A percentile compares a stretch with the other conserved stretches of the same genome.
Conservation (phyloP, 2,113 vertebrate species). For the Heterotilapia buettikoferi region DNA sequence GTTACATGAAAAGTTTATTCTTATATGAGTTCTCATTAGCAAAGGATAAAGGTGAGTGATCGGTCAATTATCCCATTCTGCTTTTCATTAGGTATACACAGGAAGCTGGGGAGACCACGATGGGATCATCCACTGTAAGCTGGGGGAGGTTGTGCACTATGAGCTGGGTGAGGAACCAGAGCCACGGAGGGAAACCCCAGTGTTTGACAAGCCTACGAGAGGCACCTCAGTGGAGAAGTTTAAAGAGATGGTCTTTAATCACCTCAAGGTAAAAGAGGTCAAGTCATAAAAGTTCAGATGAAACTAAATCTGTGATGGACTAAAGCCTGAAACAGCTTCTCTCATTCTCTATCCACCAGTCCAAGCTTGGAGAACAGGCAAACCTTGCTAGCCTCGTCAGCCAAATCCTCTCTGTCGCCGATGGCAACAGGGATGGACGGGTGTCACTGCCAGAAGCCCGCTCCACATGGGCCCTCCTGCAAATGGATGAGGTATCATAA, state of each 20-base stretch:
- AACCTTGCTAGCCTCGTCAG: slow-evolving; percentile 85
- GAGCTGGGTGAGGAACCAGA: slow-evolving; percentile 89
- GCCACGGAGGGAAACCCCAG: slow-evolving; percentile 81
- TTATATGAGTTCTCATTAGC: neutral
- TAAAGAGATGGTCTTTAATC: slow-evolving; percentile 93
- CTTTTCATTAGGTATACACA: slow-evolving; percentile 81
- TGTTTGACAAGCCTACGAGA: slow-evolving; percentile 93
- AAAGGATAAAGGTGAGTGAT: neutral
- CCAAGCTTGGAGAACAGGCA: slow-evolving; percentile 89
- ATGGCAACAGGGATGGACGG: slow-evolving; percentile 92
- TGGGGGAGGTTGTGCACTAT: slow-evolving; percentile 83
- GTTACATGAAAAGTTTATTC: neutral
- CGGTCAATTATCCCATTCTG: neutral
- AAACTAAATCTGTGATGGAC: neutral
- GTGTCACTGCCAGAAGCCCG: slow-evolving; percentile 94
- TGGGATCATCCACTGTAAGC: slow-evolving; percentile 89
- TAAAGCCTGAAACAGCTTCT: neutral
- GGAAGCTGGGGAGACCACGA: slow-evolving; percentile 93
- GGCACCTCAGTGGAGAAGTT: slow-evolving; percentile 98
- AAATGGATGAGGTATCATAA: slow-evolving; percentile 85
- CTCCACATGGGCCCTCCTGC: slow-evolving; percentile 93
- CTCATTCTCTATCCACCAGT: slow-evolving; percentile 56
- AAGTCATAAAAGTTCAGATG: neutral
- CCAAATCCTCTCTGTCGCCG: slow-evolving; percentile 86
- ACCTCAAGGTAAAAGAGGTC: slow-evolving; percentile 81